A percentile compares a stretch with the other conserved stretches of the same genome.
These are phyloP conservation scores for Carassius carassius DNA, from an alignment of 2,113 vertebrate genomes.

Conservation along the genomic window DNA sequence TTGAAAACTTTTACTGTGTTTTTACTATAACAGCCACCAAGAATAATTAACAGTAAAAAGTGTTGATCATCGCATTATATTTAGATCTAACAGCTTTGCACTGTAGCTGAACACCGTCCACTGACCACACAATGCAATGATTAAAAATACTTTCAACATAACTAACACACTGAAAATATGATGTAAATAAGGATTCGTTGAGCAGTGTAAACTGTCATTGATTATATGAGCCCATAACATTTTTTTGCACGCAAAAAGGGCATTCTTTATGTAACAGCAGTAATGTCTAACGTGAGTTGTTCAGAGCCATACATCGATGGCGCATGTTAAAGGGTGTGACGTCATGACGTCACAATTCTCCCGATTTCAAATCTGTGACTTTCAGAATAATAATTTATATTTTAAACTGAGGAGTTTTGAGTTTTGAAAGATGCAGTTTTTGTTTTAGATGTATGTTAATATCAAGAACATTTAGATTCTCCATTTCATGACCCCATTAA, in stretches of 20 bases:
- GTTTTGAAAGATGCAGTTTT: background rate
- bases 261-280: too few relatives aligned
- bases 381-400: too few relatives aligned
- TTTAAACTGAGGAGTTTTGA: background rate
- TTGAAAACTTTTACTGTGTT: background rate
- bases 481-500: too few relatives aligned
- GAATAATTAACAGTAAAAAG: background rate
- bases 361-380: too few relatives aligned
- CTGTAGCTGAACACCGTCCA: background rate
- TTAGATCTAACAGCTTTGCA: background rate
- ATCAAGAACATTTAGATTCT: background rate
- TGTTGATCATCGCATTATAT: background rate
- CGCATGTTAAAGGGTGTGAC: too few relatives aligned
- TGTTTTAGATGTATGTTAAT: background rate
- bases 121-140: background rate
- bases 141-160: background rate
- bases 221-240: too few relatives aligned
- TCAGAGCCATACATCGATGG: too few relatives aligned
- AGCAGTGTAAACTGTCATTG: too few relatives aligned
- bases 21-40: background rate
- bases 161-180: background rate
- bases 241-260: too few relatives aligned
- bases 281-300: too few relatives aligned
- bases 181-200: background rate
- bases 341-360: too few relatives aligned